Evolutionary conservation across 1,140 invertebrate genomes (phyloP).

Genomic region (Danaus plexippus): DNA sequence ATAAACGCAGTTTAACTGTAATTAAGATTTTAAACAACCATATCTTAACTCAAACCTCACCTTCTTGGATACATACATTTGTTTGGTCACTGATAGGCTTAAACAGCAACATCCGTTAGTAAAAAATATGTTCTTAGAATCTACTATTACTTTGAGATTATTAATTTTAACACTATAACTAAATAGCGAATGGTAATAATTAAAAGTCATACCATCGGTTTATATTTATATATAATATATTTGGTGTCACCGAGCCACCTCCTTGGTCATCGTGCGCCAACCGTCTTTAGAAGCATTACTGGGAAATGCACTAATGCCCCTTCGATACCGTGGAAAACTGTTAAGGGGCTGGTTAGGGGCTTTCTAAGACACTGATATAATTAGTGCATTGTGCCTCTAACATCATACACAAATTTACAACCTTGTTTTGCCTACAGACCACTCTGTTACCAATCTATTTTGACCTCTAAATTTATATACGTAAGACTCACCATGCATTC

Average conservation of each 20-base stretch:
- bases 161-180: no score
- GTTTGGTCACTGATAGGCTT: no score
- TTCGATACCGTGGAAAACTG: slow-evolving; percentile 67
- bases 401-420: slow-evolving; percentile 47
- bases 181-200: no score
- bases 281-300: slow-evolving; percentile 67
- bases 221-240: no score
- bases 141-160: no score
- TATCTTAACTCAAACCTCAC: neutral
- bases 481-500: neutral
- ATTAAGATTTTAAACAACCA: slow-evolving; percentile 7
- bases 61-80: slow-evolving; percentile 6
- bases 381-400: slow-evolving; percentile 66
- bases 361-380: slow-evolving; percentile 69
- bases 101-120: no score
- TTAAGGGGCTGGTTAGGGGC: slow-evolving; percentile 68
- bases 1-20: slow-evolving; percentile 21
- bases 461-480: slow-evolving; percentile 20
- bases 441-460: slow-evolving; percentile 21
- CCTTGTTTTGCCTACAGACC: slow-evolving; percentile 21
- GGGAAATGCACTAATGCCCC: slow-evolving; percentile 66
- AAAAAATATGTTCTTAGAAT: no score
- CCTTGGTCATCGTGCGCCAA: slow-evolving; percentile 59
- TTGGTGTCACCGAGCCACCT: slow-evolving; percentile 29
- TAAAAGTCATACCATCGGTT: no score